Percentiles rank a stretch among this genome's conserved stretches.
phyloP scores from a whole-genome alignment of 2,797 vertebrate species.

The Sebastes miniatus region DNA sequence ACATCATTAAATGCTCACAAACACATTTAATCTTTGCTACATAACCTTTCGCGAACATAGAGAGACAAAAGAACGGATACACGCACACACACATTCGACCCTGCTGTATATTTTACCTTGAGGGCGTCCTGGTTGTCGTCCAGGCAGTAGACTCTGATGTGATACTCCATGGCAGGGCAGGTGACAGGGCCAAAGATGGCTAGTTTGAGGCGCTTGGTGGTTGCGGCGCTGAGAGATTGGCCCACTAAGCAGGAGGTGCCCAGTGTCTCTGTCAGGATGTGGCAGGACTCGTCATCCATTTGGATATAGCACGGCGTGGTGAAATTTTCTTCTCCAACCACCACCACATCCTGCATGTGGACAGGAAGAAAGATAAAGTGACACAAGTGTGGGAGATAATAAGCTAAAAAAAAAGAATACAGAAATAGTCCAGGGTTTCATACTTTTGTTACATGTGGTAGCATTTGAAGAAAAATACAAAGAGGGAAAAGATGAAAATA shows the following conservation, averaged over 20 bases:
- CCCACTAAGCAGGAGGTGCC: slow-evolving; percentile 93
- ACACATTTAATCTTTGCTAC: background rate
- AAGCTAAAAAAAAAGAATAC: background rate
- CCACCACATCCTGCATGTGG: slow-evolving; percentile 90
- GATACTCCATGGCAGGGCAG: slow-evolving; percentile 93
- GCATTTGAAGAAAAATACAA: background rate
- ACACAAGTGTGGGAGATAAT: background rate
- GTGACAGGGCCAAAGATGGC: slow-evolving; percentile 94
- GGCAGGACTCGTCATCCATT: slow-evolving; percentile 94
- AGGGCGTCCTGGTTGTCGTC: slow-evolving; percentile 95
- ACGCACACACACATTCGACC: background rate
- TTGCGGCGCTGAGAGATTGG: slow-evolving; percentile 89
- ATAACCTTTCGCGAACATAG: background rate
- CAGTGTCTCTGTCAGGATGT: slow-evolving; percentile 95
- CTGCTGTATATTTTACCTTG: slow-evolving; percentile 81
- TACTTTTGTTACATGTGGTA: background rate
- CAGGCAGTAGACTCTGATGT: slow-evolving; percentile 95
- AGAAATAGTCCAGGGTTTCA: background rate
- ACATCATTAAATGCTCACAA: slow-evolving; percentile 27
- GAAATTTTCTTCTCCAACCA: slow-evolving; percentile 96
- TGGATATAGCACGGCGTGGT: slow-evolving; percentile 97
- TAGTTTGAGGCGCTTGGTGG: slow-evolving; percentile 93
- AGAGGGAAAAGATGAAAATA: background rate
- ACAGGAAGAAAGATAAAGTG: background rate
- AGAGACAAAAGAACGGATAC: background rate